Evolutionary conservation across 2,113 vertebrate genomes (phyloP), one percentile per base, ranked within the genome.

Genomic region (Furnarius figulus): DNA sequence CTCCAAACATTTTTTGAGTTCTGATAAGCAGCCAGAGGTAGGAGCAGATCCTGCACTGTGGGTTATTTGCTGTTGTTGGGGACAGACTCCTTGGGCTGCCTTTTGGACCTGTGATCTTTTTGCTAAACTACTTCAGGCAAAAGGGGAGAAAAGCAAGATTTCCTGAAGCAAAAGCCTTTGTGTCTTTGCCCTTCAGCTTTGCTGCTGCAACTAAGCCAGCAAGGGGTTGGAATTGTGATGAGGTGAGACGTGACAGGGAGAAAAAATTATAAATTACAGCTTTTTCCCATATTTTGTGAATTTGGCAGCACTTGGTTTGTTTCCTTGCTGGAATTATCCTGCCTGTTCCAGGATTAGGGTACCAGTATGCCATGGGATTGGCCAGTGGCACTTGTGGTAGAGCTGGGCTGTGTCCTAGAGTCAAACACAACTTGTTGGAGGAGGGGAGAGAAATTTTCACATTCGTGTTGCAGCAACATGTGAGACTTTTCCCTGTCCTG

Each of bases 361-460:
- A 1, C 25, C 55, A 28, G 37, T 13, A 25, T 39, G 59, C 59
- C 25, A 4, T 28, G 25, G 59, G 35, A 11, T 59, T 59, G 58
- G 35, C 7, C 59, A 62, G 72, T 2, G 18, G 39, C 58, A 5
- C 40, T 78, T 46, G 42, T 89, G 39, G 7, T 49, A 6, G 70
- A 50, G 47, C 70, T 78, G 63, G 40, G 17, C 3, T 52, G 68
- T 68, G 55, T 37, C 65, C 90, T 87, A 40, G 56, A 49, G 65
- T 52, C 28, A 86, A 92, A 35, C 86, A 58, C 65, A 46, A 2
- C 37, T 47, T 2, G 14, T 4, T 49, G 88, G 85, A 72, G 81
- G 90, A 97, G 68, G 52, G 70, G 50, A 74, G 81, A 50, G 61
- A 90, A 87, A 67, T 94, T 85, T 62, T 56, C 78, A 35, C 2